These are phyloP conservation scores for Gasteruption jaculator DNA, from an alignment of 2,888 invertebrate genomes.

Conservation along the genomic window DNA sequence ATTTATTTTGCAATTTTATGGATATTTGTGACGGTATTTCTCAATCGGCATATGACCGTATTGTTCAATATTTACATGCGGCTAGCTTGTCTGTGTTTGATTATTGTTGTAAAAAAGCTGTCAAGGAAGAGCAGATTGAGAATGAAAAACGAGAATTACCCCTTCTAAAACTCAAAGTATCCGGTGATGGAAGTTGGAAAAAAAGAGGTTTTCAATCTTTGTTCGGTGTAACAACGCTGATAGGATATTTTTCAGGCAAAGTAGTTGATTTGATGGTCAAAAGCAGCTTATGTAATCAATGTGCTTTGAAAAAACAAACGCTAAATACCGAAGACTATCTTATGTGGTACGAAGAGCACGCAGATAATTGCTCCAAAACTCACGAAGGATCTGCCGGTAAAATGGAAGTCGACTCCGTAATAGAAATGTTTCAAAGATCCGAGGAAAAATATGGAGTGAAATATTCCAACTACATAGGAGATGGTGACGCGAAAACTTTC, in stretches of 20 bases:
- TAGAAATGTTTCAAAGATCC: not conserved
- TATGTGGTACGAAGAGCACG: not conserved
- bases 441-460: not conserved
- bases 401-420: not conserved
- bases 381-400: not conserved
- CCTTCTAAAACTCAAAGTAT: constrained; percentile 5
- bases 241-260: constrained; percentile 12
- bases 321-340: constrained; percentile 12
- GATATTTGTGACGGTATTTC: constrained; percentile 21
- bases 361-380: not conserved
- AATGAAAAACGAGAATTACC: constrained; percentile 8
- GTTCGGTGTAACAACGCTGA: constrained; percentile 9
- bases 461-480: not conserved
- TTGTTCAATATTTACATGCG: constrained; percentile 13
- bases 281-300: constrained; percentile 12
- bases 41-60: constrained; percentile 14
- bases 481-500: constrained; percentile 1
- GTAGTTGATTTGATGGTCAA: constrained; percentile 10
- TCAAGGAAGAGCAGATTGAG: constrained; percentile 21
- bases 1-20: constrained; percentile 26
- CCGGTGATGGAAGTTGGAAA: constrained; percentile 10
- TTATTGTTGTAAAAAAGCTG: constrained; percentile 18
- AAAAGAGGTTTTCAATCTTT: constrained; percentile 12
- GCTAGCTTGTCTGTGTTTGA: constrained; percentile 17
- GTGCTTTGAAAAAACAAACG: constrained; percentile 10